Evolutionary conservation across 2,797 vertebrate genomes (phyloP).

Genomic region (Propithecus perrieri): DNA sequence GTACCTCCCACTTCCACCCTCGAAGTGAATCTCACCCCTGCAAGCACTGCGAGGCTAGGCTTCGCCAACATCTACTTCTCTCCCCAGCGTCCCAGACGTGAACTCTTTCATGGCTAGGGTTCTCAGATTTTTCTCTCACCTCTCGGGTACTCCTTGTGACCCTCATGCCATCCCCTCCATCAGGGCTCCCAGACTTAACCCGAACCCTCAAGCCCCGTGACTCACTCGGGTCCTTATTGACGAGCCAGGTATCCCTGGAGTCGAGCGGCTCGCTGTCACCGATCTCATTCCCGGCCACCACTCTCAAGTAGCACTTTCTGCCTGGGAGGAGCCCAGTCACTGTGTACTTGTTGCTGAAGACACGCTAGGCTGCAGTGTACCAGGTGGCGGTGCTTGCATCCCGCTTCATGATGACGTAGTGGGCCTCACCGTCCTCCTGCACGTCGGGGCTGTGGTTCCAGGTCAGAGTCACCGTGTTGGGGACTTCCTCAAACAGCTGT

Average conservation of each 20-base stretch:
- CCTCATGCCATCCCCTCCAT: neutral
- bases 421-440: conserved; percentile 72
- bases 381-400: conserved; percentile 83
- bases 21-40: neutral
- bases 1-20: neutral
- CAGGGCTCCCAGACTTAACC: neutral
- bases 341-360: conserved; percentile 84
- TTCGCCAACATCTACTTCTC: neutral
- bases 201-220: neutral
- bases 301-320: conserved; percentile 86
- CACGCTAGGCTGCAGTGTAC: conserved; percentile 81
- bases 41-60: neutral
- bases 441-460: conserved; percentile 85
- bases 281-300: conserved; percentile 80
- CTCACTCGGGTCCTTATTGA: conserved; percentile 81
- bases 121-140: neutral
- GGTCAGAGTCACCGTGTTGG: conserved; percentile 82
- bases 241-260: conserved; percentile 83
- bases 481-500: conserved; percentile 83
- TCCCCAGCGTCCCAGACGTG: neutral
- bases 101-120: neutral
- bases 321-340: conserved; percentile 84
- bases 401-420: conserved; percentile 84
- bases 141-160: neutral
- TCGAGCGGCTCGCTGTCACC: conserved; percentile 83